Percentiles rank a stretch among this genome's conserved stretches.
phyloP scores from a whole-genome alignment of 1,140 invertebrate species.

The Drosophila pseudoananassae region DNA sequence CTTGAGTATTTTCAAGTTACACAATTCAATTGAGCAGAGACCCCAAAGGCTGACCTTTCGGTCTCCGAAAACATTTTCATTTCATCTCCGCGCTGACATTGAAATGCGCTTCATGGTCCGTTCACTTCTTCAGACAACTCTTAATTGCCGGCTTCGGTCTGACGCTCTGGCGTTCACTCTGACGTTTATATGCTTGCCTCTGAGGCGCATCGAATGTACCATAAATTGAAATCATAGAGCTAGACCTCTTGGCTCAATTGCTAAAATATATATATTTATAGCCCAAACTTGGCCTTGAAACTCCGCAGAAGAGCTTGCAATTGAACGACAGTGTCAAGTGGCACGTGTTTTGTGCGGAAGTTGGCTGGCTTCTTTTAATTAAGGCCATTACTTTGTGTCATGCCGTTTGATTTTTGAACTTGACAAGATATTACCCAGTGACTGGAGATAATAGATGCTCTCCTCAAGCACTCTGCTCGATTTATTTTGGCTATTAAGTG shows the following conservation, averaged over 20 bases:
- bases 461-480: constrained; percentile 8
- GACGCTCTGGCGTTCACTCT: constrained; percentile 6
- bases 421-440: constrained; percentile 27
- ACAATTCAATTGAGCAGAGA: constrained; percentile 64
- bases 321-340: constrained; percentile 63
- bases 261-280: constrained; percentile 29
- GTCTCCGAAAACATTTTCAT: constrained; percentile 18
- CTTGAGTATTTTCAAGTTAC: constrained; percentile 65
- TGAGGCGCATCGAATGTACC: constrained; percentile 56
- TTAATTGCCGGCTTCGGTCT: constrained; percentile 60
- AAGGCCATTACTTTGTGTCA: constrained; percentile 29
- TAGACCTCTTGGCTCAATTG: constrained; percentile 16
- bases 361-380: constrained; percentile 8
- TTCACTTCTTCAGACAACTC: constrained; percentile 63
- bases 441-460: constrained; percentile 24
- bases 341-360: constrained; percentile 64
- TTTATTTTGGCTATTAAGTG: constrained; percentile 33
- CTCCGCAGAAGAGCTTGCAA: constrained; percentile 46
- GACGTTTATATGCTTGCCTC: constrained; percentile 5
- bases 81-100: constrained; percentile 66
- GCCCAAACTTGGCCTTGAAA: constrained; percentile 33
- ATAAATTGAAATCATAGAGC: constrained; percentile 35
- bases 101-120: constrained; percentile 77
- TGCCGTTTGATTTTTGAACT: constrained; percentile 21
- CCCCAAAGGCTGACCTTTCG: constrained; percentile 51